Base-by-base conservation (phyloP, 1,140 invertebrate genomes). In the Cylas formicarius region DNA sequence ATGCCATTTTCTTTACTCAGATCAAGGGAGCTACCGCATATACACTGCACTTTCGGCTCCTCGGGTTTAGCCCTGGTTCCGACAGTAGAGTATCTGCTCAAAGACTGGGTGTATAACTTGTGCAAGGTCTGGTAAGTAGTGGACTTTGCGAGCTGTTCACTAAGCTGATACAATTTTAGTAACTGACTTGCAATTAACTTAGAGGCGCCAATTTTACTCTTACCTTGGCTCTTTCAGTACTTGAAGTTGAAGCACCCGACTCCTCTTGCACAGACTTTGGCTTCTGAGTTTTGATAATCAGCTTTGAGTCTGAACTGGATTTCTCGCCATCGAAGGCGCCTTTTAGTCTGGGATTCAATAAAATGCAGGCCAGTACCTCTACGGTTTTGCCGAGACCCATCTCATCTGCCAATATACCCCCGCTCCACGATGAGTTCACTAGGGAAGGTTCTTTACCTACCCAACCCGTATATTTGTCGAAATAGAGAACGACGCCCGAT, bases 381-480 rank as follows among this genome's bases (percentile, higher is more conserved):
- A 89, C 77, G 0, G 86, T 88, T 69, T 89, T 89, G 2, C 86
- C 86, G 11, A 89, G 61, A 7, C 85, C 86, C 86, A 89, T 90
- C 67, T 89, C 85, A 68, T 90, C 86, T 11, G 83, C 84, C 31
- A 90, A 64, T 39, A 90, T 86, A 4, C 85, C 86, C 36, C 85
- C 84, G n/a, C 70, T 73, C 23, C 68, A 66, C 18, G 67, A 26
- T 2, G 42, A 2, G 8, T 56, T 45, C 19, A 63, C 36, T 8
- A 57, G 21, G 16, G 72, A 72, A 48, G 57, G 56, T 8, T 58
- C 47, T 16, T 50, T 40, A 13, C 51, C 46, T 6, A 76, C 35
- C 36, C 64, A 67, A 23, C 73, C 73, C 13, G 60, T 61, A 55
- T 64, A 68, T 55, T 66, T 69, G 65, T 81, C 72, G 58, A 75